These are phyloP conservation scores for Botrylloides violaceus DNA, from an alignment of 23 tunicate species.

Conservation along the genomic window DNA sequence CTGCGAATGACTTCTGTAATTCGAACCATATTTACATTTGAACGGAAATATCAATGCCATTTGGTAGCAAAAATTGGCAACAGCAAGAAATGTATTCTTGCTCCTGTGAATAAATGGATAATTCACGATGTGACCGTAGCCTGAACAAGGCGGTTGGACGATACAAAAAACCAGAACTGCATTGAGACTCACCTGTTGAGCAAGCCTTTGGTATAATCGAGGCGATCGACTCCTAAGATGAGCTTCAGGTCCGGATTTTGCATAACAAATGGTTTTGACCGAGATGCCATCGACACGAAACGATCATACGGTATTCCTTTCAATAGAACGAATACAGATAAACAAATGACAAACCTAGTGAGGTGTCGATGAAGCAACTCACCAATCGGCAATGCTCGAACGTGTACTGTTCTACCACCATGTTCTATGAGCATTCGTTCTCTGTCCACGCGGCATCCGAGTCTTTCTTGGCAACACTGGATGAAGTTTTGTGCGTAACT, in stretches of 20 bases:
- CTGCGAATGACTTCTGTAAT: too few relatives aligned
- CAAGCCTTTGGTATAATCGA: constrained; percentile 23
- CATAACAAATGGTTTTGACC: constrained; percentile 6
- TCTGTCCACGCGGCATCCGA: constrained; percentile 22
- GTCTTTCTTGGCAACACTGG: constrained; percentile 16
- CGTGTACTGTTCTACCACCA: constrained; percentile 24
- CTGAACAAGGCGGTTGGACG: too few relatives aligned
- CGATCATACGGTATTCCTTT: constrained; percentile 25
- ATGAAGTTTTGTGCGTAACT: constrained; percentile 16
- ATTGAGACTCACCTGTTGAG: constrained; percentile 19
- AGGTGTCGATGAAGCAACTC: background rate
- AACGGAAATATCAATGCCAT: too few relatives aligned
- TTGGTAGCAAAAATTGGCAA: too few relatives aligned
- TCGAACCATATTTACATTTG: too few relatives aligned
- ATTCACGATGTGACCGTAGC: too few relatives aligned
- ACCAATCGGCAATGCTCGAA: constrained; percentile 15
- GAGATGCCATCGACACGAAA: constrained; percentile 4
- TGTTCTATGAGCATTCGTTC: constrained; percentile 25
- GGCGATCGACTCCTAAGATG: constrained; percentile 19
- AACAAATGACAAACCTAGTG: background rate
- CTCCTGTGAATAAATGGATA: too few relatives aligned
- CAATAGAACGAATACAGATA: background rate
- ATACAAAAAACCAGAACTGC: too few relatives aligned
- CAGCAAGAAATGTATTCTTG: too few relatives aligned
- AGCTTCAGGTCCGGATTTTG: constrained; percentile 18